Evolutionary conservation across 1,140 invertebrate genomes (phyloP).

Genomic region (Anoplolepis gracilipes): DNA sequence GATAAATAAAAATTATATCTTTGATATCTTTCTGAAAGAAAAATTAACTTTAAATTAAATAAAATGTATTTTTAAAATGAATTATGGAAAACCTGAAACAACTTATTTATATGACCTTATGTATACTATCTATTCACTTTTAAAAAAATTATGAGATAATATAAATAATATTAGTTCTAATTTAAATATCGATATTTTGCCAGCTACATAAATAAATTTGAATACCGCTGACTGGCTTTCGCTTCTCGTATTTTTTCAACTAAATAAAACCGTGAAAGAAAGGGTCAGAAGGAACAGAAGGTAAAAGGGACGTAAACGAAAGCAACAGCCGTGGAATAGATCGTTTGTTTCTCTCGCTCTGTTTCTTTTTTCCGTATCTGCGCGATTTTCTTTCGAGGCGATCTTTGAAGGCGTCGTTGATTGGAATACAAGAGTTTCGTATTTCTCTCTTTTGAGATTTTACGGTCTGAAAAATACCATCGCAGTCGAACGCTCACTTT

Average conservation of each 20-base stretch:
- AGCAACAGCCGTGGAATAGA: slow-evolving; percentile 3
- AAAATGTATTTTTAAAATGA: background rate
- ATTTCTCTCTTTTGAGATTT: slow-evolving; percentile 41
- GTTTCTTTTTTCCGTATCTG: background rate
- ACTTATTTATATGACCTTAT: background rate
- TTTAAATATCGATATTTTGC: background rate
- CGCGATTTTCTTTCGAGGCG: slow-evolving; percentile 6
- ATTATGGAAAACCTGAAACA: background rate
- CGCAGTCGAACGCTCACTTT: background rate
- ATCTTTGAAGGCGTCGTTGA: slow-evolving; percentile 25
- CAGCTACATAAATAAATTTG: background rate
- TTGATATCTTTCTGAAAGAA: background rate
- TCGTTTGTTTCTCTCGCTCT: slow-evolving; percentile 24
- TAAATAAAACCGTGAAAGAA: background rate
- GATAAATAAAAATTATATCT: background rate
- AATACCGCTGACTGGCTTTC: background rate
- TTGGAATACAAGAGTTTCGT: slow-evolving; percentile 13
- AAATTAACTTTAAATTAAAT: background rate
- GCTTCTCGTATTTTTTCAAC: background rate
- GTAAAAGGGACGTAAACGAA: slow-evolving; percentile 13
- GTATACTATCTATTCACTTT: background rate
- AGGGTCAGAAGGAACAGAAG: background rate
- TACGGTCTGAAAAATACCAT: slow-evolving; percentile 25
- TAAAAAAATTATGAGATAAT: slow-evolving; percentile 11
- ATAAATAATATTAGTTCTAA: background rate